These are phyloP conservation scores for Idaea aversata DNA, from an alignment of 2,888 invertebrate genomes.

Conservation along the genomic window DNA sequence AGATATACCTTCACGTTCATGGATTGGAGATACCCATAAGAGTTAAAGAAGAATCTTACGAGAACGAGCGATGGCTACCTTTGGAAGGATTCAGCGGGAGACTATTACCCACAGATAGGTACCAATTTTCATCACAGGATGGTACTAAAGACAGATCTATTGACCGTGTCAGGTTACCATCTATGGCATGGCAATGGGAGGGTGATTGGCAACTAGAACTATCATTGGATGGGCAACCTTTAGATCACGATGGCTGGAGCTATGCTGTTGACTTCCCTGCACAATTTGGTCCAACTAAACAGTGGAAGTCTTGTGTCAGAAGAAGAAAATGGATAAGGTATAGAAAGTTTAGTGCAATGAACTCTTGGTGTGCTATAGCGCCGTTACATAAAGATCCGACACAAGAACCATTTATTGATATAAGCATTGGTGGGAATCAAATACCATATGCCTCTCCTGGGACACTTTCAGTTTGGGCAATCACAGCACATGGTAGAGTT, in stretches of 20 bases:
- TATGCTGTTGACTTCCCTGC: slow-evolving; percentile 96
- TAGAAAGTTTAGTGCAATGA: slow-evolving; percentile 92
- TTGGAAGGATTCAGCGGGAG: slow-evolving; percentile 92
- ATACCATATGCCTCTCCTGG: slow-evolving; percentile 89
- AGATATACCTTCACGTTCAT: slow-evolving; percentile 95
- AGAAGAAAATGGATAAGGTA: slow-evolving; percentile 94
- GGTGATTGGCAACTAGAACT: slow-evolving; percentile 94
- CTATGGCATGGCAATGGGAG: slow-evolving; percentile 98
- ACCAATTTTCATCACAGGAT: slow-evolving; percentile 91
- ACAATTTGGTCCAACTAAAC: slow-evolving; percentile 88
- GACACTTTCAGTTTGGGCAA: slow-evolving; percentile 93
- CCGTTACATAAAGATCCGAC: slow-evolving; percentile 94
- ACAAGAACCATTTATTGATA: slow-evolving; percentile 95
- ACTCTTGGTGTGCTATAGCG: slow-evolving; percentile 95
- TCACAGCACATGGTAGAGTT: slow-evolving; percentile 94
- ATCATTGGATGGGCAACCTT: slow-evolving; percentile 90
- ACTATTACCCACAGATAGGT: slow-evolving; percentile 92
- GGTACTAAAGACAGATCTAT: slow-evolving; percentile 89
- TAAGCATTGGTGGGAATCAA: slow-evolving; percentile 91
- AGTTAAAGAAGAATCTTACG: slow-evolving; percentile 93
- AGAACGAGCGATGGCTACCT: slow-evolving; percentile 97
- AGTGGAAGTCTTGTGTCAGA: slow-evolving; percentile 94
- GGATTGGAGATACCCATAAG: slow-evolving; percentile 94
- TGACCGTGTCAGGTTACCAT: slow-evolving; percentile 91
- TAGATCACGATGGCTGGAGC: slow-evolving; percentile 96